phyloP scores from a whole-genome alignment of 2,797 vertebrate genomes.

The Malacoraja senta region DNA sequence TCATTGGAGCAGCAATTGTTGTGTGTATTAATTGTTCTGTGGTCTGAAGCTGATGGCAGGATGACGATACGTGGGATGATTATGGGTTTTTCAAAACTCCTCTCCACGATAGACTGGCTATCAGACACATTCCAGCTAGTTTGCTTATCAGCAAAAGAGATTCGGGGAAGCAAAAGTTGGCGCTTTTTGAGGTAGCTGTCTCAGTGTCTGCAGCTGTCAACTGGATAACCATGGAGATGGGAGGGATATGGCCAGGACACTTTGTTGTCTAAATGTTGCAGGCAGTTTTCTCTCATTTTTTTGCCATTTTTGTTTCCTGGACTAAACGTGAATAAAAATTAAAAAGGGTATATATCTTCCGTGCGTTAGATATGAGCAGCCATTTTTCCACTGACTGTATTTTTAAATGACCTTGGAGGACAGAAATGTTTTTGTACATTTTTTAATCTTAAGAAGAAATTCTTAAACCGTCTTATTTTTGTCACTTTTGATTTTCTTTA shows the following conservation, averaged over 20 bases:
- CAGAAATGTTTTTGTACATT: not conserved
- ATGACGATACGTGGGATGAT: constrained; percentile 70
- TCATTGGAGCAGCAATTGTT: constrained; percentile 78
- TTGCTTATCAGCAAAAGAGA: constrained; percentile 70
- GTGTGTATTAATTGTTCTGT: constrained; percentile 75
- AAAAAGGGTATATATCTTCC: not conserved
- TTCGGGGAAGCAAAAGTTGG: constrained; percentile 29
- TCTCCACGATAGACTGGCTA: constrained; percentile 77
- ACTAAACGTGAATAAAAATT: not conserved
- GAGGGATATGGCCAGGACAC: constrained; percentile 14
- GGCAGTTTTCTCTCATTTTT: not conserved
- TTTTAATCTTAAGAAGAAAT: not conserved
- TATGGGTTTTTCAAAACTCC: constrained; percentile 66
- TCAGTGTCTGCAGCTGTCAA: constrained; percentile 18
- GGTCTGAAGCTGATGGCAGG: constrained; percentile 72
- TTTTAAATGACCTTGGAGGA: not conserved
- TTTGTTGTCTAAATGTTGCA: not conserved
- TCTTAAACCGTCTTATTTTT: not conserved
- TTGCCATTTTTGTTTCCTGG: not conserved
- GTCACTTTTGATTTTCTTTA: not conserved
- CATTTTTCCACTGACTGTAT: not conserved
- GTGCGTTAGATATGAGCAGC: not conserved
- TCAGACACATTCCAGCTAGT: constrained; percentile 80
- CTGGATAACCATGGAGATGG: constrained; percentile 12
- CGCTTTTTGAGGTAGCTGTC: constrained; percentile 34